These are phyloP conservation scores for Chiroxiphia lanceolata DNA, from an alignment of 2,797 vertebrate genomes.

Conservation along the genomic window DNA sequence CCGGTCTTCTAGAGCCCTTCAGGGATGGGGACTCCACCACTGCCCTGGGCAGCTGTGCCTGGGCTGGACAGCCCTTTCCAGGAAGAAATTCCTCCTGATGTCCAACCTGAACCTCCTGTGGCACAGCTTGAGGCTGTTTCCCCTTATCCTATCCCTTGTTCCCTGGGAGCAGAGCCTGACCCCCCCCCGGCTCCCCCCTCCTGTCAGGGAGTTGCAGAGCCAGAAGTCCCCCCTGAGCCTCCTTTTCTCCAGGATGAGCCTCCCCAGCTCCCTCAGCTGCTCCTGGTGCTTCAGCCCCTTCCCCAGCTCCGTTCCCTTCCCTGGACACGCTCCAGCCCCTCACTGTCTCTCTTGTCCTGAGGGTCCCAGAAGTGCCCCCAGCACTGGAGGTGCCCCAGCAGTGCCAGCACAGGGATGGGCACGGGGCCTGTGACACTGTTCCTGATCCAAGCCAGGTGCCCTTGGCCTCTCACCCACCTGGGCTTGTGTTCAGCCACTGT, in stretches of 20 bases:
- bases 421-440: neutral
- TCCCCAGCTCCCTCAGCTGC: neutral
- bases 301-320: neutral
- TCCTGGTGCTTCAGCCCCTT: neutral
- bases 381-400: neutral
- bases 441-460: neutral
- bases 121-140: fast-evolving
- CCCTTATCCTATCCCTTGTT: neutral
- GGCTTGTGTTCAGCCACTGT: fast-evolving
- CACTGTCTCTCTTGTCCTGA: neutral
- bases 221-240: neutral
- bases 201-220: neutral
- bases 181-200: fast-evolving
- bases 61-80: neutral
- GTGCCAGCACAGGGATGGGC: neutral
- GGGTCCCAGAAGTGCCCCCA: neutral
- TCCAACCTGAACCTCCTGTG: fast-evolving
- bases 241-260: neutral
- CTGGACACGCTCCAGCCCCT: neutral
- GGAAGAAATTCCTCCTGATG: fast-evolving
- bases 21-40: neutral
- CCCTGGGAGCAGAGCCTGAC: neutral
- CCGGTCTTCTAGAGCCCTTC: neutral
- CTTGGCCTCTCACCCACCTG: neutral
- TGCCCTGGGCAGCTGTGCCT: neutral